Evolutionary conservation across 2,113 vertebrate species (phyloP).

Genomic region (Sphaerodactylus townsendi): DNA sequence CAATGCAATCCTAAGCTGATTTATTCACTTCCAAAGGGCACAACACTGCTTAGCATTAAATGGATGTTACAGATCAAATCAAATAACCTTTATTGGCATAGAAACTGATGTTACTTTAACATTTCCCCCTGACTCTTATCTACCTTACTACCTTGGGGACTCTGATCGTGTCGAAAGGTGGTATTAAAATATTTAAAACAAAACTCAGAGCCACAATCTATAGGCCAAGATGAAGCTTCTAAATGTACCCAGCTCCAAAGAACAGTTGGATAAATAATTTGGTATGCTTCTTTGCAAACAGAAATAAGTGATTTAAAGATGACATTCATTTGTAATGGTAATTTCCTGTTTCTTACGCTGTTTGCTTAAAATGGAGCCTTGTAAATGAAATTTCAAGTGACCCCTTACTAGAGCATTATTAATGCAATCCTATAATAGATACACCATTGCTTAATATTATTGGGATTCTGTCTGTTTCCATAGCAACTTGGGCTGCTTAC

Average conservation of each 20-base stretch:
- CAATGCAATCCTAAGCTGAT: no score
- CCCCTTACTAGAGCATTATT: constrained; percentile 19
- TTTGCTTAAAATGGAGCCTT: constrained; percentile 41
- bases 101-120: no score
- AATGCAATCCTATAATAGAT: constrained; percentile 52
- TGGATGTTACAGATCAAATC: no score
- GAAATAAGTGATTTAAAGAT: constrained; percentile 19
- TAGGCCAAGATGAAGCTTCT: not conserved
- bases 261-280: not conserved
- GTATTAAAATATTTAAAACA: no score
- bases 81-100: no score
- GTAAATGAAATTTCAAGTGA: constrained; percentile 54
- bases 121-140: no score
- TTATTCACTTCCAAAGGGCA: no score
- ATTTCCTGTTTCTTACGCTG: constrained; percentile 27
- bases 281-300: constrained; percentile 11
- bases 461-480: constrained; percentile 66
- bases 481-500: constrained; percentile 46
- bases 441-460: constrained; percentile 64
- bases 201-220: not conserved
- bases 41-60: no score
- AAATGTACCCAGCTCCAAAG: not conserved
- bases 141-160: no score
- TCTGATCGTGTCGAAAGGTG: no score
- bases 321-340: constrained; percentile 26